Percentiles rank a stretch among this genome's conserved stretches.
These are phyloP conservation scores for Cheilosia soror DNA, from an alignment of 2,888 invertebrate species.

Conservation along the genomic window DNA sequence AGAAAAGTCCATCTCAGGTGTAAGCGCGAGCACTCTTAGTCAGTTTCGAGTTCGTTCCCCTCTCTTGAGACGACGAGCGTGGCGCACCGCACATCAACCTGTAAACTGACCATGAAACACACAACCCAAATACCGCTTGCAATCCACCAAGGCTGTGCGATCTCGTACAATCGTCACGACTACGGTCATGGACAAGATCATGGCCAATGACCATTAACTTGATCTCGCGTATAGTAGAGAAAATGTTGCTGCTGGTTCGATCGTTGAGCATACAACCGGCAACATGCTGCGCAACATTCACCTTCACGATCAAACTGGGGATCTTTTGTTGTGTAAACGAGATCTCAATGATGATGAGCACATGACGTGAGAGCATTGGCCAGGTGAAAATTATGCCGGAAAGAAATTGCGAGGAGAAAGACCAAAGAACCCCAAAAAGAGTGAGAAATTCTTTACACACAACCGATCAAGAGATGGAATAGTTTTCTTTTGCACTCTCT, in stretches of 20 bases:
- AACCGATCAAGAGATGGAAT: conserved; percentile 5
- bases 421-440: conserved; percentile 63
- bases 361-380: conserved; percentile 58
- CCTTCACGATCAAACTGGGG: conserved; percentile 33
- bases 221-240: conserved; percentile 8
- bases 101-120: conserved; percentile 59
- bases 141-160: conserved; percentile 49
- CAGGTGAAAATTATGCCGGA: conserved; percentile 46
- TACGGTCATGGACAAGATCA: conserved; percentile 70
- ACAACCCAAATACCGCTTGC: conserved; percentile 46
- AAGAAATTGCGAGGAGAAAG: conserved; percentile 69
- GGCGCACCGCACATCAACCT: conserved; percentile 44
- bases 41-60: conserved; percentile 66
- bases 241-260: conserved; percentile 55
- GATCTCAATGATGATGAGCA: conserved; percentile 18
- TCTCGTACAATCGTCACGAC: conserved; percentile 49
- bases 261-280: conserved; percentile 28
- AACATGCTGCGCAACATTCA: conserved; percentile 59
- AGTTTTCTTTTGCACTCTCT: conserved; percentile 37
- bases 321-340: conserved; percentile 1
- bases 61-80: conserved; percentile 53
- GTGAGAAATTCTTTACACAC: conserved; percentile 15
- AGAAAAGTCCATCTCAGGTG: conserved; percentile 32
- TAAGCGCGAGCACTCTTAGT: conserved; percentile 22
- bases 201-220: conserved; percentile 71